These are phyloP conservation scores for Numenius phaeopus DNA, from an alignment of 2,797 vertebrate genomes.

Conservation along the genomic window DNA sequence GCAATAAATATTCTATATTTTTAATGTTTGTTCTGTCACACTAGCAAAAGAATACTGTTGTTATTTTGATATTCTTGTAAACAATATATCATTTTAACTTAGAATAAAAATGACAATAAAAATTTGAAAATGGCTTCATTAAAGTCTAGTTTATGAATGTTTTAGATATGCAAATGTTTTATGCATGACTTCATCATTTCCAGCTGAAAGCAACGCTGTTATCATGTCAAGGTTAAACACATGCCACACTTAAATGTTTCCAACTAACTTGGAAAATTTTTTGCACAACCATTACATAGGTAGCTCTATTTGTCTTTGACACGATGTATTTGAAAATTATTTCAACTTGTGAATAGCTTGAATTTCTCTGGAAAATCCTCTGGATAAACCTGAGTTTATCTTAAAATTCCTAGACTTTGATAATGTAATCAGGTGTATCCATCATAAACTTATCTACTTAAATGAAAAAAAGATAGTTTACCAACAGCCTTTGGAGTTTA, in stretches of 20 bases:
- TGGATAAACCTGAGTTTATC: not conserved
- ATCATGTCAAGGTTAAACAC: accelerated
- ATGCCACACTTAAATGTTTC: not conserved
- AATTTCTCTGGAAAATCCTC: conserved; percentile 6
- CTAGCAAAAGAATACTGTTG: not conserved
- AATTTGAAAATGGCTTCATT: not conserved
- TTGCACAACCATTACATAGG: not conserved
- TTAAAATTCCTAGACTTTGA: not conserved
- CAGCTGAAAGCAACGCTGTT: not conserved
- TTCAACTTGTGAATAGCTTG: not conserved
- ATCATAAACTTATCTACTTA: not conserved
- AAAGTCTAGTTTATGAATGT: not conserved
- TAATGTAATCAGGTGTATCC: not conserved
- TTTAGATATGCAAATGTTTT: not conserved
- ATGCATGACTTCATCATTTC: not conserved
- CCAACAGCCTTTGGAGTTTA: not conserved
- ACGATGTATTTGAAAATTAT: not conserved
- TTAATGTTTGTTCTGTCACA: not conserved
- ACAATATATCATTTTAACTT: not conserved
- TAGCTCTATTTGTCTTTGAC: not conserved
- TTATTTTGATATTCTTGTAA: not conserved
- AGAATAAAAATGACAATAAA: not conserved
- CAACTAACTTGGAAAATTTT: not conserved
- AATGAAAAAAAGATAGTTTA: not conserved
- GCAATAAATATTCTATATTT: not conserved